Evolutionary conservation across 1,140 invertebrate species (phyloP).

Genomic region (Scylla paramamosain): DNA sequence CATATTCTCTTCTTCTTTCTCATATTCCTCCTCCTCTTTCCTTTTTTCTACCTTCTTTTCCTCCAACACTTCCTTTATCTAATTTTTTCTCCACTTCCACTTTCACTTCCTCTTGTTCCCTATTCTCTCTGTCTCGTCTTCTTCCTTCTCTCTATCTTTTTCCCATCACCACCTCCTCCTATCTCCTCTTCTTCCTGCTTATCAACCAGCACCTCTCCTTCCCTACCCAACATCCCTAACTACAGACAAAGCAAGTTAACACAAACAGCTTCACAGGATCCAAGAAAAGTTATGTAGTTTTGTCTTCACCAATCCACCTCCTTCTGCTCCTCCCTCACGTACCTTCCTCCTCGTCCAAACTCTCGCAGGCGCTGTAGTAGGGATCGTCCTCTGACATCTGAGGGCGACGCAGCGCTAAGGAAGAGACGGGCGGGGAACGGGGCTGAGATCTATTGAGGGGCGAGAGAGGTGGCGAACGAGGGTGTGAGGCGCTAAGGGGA

Average conservation of each 20-base stretch:
- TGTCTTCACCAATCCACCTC: no score
- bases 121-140: background rate
- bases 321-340: background rate
- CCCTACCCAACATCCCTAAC: no score
- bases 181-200: no score
- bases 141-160: background rate
- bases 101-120: background rate
- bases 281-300: no score
- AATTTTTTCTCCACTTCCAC: no score
- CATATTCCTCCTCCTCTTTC: no score
- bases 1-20: no score
- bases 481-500: background rate
- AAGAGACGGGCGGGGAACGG: background rate
- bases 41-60: no score
- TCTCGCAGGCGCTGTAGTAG: conserved; percentile 68
- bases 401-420: background rate
- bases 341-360: conserved; percentile 40
- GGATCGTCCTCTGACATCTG: background rate
- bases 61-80: no score
- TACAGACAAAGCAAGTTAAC: no score
- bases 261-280: no score
- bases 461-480: background rate
- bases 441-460: background rate
- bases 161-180: background rate
- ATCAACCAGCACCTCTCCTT: no score